phyloP scores from a whole-genome alignment of 2,113 vertebrate genomes.

The Taxidea taxus region DNA sequence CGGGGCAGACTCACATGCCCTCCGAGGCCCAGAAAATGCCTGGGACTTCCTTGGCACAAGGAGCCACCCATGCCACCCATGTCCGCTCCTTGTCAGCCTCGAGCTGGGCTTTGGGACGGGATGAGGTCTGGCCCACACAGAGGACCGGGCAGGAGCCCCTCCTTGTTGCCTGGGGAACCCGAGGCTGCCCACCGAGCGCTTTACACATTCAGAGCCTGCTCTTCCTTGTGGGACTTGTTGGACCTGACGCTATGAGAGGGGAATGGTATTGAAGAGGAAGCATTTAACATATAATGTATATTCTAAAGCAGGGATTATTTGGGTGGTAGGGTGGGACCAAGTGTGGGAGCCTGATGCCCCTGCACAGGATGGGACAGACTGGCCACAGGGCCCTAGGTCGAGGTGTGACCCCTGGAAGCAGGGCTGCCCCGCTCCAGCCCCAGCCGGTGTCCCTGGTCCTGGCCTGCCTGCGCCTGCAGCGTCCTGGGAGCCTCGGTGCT shows the following conservation, averaged over 20 bases:
- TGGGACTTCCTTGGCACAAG: neutral
- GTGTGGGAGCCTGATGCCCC: neutral
- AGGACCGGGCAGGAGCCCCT: conserved; percentile 12
- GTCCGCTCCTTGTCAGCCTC: neutral
- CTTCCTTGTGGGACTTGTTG: conserved; percentile 25
- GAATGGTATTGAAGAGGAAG: conserved; percentile 65
- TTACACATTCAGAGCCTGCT: conserved; percentile 49
- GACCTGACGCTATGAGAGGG: conserved; percentile 63
- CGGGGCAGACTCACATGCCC: fast-evolving
- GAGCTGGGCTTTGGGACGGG: neutral
- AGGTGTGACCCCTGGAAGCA: neutral
- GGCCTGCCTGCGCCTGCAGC: neutral
- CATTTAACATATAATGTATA: conserved; percentile 79
- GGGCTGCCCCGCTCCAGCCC: neutral
- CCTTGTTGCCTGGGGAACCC: neutral
- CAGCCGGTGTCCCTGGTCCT: neutral
- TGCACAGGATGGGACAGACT: neutral
- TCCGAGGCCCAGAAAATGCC: neutral
- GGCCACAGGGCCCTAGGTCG: neutral
- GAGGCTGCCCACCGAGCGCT: conserved; percentile 46
- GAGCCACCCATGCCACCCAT: neutral
- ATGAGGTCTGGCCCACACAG: neutral
- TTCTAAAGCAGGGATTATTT: conserved; percentile 54
- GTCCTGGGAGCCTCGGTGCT: neutral
- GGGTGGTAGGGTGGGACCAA: conserved; percentile 39